A percentile compares a stretch with the other conserved stretches of the same genome.
These are phyloP conservation scores for Mesorhabditis sp. DNA, from an alignment of 2,888 invertebrate genomes.

Conservation along the genomic window DNA sequence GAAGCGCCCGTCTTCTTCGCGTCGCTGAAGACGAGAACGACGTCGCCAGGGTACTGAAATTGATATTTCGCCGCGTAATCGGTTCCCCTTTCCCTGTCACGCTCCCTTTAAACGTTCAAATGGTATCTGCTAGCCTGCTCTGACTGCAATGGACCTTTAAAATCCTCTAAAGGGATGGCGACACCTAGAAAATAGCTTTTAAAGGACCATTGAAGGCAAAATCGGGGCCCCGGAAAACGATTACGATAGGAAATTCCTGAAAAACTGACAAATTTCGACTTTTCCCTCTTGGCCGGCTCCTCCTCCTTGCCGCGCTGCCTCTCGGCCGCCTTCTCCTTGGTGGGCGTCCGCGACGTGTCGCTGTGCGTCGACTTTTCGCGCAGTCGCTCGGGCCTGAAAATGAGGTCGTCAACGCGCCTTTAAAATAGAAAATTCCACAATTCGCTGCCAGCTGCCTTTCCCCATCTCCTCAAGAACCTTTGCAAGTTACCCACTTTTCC, in stretches of 20 bases:
- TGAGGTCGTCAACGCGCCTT: neutral
- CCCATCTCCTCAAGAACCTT: no score
- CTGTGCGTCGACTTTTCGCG: no score
- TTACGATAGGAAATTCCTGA: neutral
- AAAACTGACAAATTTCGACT: neutral
- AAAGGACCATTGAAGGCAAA: neutral
- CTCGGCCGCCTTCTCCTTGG: neutral
- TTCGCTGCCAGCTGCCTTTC: no score
- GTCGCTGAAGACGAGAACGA: neutral
- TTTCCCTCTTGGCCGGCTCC: neutral
- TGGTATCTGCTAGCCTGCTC: no score
- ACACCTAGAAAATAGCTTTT: no score
- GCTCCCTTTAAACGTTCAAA: no score
- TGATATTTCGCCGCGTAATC: neutral
- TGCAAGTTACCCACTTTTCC: no score
- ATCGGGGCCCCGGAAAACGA: neutral
- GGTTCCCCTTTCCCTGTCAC: neutral
- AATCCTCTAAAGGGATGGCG: no score
- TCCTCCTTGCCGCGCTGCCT: neutral
- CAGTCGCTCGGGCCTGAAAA: neutral
- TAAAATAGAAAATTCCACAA: neutral
- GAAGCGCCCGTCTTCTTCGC: neutral
- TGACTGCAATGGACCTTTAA: no score
- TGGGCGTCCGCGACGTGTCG: no score
- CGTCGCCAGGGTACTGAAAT: neutral